Percentiles rank a stretch among this genome's conserved stretches.
Conservation (phyloP, 1,140 invertebrate species). For the Lordiphosa collinella region DNA sequence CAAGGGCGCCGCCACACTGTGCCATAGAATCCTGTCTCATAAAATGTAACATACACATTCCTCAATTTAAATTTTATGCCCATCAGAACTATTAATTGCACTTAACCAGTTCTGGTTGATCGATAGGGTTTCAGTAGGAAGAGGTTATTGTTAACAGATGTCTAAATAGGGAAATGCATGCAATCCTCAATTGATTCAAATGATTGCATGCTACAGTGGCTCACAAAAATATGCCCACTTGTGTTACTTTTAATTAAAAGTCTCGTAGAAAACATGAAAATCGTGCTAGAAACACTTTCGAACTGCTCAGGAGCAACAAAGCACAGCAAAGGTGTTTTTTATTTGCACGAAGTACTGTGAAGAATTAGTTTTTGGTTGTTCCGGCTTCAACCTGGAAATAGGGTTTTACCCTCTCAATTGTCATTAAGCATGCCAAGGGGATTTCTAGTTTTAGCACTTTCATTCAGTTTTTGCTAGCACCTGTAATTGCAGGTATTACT, state of each 20-base stretch:
- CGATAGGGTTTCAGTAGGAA: neutral
- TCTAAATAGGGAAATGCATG: slow-evolving; percentile 9
- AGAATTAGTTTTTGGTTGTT: no score
- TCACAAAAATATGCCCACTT: neutral
- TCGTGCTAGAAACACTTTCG: no score
- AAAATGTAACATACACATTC: no score
- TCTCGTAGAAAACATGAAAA: no score
- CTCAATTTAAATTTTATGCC: no score
- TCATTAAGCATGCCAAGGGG: neutral
- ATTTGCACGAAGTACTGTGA: no score
- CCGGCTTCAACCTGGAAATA: neutral
- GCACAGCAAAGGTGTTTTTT: no score
- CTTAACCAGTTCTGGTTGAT: neutral
- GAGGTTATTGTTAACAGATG: slow-evolving; percentile 1
- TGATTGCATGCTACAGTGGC: slow-evolving; percentile 4
- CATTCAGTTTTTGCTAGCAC: neutral
- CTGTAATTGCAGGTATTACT: slow-evolving; percentile 10
- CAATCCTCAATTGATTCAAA: slow-evolving; percentile 2
- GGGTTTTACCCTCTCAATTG: neutral
- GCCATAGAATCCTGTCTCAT: no score
- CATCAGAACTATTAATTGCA: no score
- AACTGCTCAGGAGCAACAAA: no score
- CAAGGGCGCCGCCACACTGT: no score
- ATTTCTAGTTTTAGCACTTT: neutral
- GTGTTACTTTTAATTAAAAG: neutral